Evolutionary conservation across 2,888 invertebrate species (phyloP), one percentile per base, ranked within the genome.

Genomic region (Caenorhabditis afra): DNA sequence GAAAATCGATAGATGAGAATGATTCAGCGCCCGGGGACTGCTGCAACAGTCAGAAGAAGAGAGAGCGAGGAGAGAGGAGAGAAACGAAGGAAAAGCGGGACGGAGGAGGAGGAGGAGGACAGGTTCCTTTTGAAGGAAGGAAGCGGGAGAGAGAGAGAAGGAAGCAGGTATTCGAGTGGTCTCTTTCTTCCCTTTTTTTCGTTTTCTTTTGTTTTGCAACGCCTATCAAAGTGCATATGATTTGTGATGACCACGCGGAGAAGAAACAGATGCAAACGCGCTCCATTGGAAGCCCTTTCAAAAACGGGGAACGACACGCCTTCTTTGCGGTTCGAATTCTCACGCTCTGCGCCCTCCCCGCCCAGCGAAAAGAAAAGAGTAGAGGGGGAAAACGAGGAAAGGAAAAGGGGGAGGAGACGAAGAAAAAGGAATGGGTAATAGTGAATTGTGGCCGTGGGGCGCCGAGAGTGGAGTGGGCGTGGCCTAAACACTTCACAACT

Each of bases 21-120:
- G 29, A 29, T n/a, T n/a, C n/a, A n/a, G n/a, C n/a, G n/a, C n/a
- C n/a, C n/a, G 29, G 49, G 49, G 49, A 12, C 16, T 16, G 29
- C 14, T 45, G 45, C 14, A 45, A n/a, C 14, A 67, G 50, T 49
- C 29, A 29, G 47, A 45, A 29, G 29, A 41, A 47, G 39, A 64
- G 57, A 73, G 58, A 73, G 45, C 29, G 39, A 64, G 35, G 57
- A 57, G 37, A 45, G 11, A 29, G 57, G 71, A 71, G 62, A 62
- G 55, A 45, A 29, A 29, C n/a, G n/a, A n/a, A n/a, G n/a, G n/a
- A 29, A 29, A 29, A 29, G 29, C 29, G 29, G 29, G 29, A 29
- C n/a, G n/a, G n/a, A 29, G 29, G 29, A 29, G 29, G 41, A 14
- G 12, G 41, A 3, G 41, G 41, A 11, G 41, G 41, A 41, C 41